Percentiles rank a stretch among this genome's conserved stretches.
These are phyloP conservation scores for Brienomyrus longianalis DNA, from an alignment of 2,113 vertebrate species.

Conservation along the genomic window DNA sequence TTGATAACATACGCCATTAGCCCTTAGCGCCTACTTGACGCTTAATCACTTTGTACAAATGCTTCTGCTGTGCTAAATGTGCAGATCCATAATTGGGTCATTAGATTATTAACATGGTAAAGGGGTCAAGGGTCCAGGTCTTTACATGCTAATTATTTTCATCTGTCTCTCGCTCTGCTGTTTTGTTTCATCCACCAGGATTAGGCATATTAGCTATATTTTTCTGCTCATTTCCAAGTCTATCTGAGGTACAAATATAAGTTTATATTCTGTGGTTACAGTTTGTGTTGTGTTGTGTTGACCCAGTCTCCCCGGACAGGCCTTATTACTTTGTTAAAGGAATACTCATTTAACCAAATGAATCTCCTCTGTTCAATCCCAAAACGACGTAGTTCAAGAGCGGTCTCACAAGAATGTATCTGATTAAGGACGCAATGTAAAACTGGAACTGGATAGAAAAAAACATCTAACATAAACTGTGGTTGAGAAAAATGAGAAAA, in stretches of 20 bases:
- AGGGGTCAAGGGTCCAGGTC: neutral
- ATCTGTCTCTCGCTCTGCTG: neutral
- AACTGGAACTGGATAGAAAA: neutral
- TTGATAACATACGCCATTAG: neutral
- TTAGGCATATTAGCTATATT: neutral
- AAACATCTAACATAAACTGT: neutral
- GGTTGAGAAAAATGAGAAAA: neutral
- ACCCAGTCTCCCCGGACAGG: neutral
- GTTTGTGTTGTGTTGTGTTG: neutral
- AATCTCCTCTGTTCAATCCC: neutral
- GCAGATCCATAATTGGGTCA: neutral
- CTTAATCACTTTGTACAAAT: neutral
- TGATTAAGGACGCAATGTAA: neutral
- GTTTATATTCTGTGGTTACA: neutral
- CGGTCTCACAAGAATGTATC: neutral
- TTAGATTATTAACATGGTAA: neutral
- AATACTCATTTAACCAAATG: neutral
- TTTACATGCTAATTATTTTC: neutral
- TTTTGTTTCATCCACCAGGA: neutral
- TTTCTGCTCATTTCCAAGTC: neutral
- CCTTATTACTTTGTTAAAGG: neutral
- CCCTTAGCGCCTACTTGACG: neutral
- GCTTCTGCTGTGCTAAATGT: neutral
- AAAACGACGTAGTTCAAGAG: neutral
- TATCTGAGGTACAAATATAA: neutral